Percentiles rank a stretch among this genome's conserved stretches.
These are phyloP conservation scores for Tupaia tana DNA, from an alignment of 2,113 vertebrate genomes.

Conservation along the genomic window DNA sequence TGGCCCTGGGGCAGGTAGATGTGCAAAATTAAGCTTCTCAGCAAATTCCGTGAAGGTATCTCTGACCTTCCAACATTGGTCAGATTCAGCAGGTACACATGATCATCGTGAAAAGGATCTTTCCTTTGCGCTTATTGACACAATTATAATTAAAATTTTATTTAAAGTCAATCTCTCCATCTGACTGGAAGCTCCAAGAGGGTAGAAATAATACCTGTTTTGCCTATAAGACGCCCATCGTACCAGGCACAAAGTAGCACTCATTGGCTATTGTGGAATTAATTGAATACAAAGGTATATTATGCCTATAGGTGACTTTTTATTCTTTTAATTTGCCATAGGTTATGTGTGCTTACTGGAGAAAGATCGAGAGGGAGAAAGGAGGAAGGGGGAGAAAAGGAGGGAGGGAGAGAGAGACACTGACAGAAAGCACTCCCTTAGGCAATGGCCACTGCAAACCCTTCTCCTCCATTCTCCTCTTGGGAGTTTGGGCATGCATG, in stretches of 20 bases:
- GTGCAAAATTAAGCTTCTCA: neutral
- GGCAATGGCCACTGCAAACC: no score
- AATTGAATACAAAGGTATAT: neutral
- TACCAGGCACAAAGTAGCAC: neutral
- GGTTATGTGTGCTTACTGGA: no score
- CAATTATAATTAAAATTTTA: neutral
- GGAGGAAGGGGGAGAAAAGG: no score
- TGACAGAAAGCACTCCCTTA: no score
- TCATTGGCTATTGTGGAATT: neutral
- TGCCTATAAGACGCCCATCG: neutral
- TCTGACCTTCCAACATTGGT: neutral
- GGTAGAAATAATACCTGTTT: neutral
- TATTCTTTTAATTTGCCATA: no score
- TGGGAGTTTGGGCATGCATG: no score
- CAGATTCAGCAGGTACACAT: neutral
- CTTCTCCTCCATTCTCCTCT: no score
- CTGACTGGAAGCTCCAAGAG: neutral
- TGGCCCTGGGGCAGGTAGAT: neutral
- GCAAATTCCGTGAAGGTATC: neutral
- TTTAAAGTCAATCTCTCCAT: neutral
- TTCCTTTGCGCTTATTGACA: neutral
- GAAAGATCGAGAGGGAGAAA: no score
- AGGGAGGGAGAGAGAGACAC: no score
- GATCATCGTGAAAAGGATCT: neutral
- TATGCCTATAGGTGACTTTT: neutral